Conservation (phyloP, 2,888 invertebrate species). For the Trissolcus japonicus region DNA sequence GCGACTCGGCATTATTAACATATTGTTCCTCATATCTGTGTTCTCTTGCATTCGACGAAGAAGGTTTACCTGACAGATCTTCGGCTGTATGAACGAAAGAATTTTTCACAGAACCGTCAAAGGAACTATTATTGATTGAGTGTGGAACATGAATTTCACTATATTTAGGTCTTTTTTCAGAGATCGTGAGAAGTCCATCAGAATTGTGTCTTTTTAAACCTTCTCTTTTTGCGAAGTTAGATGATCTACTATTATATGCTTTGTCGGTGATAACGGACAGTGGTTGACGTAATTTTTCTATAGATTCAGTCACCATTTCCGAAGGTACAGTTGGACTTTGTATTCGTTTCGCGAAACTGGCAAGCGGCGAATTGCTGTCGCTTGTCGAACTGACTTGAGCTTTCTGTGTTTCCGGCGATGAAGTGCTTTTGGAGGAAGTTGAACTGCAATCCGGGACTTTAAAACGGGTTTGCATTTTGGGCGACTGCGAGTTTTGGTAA, state of each 20-base stretch:
- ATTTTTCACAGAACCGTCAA: conserved; percentile 41
- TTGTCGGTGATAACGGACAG: conserved; percentile 74
- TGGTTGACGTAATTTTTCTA: conserved; percentile 66
- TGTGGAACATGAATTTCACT: conserved; percentile 67
- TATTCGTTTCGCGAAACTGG: conserved; percentile 57
- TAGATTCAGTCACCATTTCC: conserved; percentile 34
- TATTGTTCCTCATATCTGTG: conserved; percentile 38
- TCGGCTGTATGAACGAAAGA: conserved; percentile 61
- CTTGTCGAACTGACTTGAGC: conserved; percentile 72
- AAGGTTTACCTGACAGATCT: conserved; percentile 62
- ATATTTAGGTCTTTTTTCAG: conserved; percentile 69
- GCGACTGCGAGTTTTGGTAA: conserved; percentile 66
- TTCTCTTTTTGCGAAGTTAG: conserved; percentile 60
- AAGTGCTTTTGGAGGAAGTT: conserved; percentile 59
- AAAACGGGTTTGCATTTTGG: conserved; percentile 63
- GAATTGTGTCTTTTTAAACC: conserved; percentile 68
- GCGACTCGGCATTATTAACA: conserved; percentile 62
- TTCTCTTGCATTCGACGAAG: conserved; percentile 33
- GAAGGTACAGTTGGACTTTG: conserved; percentile 29
- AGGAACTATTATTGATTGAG: conserved; percentile 51
- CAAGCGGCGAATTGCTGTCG: conserved; percentile 67
- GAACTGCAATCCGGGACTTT: conserved; percentile 70
- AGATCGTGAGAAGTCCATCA: conserved; percentile 69
- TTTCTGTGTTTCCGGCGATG: conserved; percentile 72
- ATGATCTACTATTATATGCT: conserved; percentile 66